Evolutionary conservation across 2,113 vertebrate species (phyloP).

Genomic region (Semicossyphus pulcher): DNA sequence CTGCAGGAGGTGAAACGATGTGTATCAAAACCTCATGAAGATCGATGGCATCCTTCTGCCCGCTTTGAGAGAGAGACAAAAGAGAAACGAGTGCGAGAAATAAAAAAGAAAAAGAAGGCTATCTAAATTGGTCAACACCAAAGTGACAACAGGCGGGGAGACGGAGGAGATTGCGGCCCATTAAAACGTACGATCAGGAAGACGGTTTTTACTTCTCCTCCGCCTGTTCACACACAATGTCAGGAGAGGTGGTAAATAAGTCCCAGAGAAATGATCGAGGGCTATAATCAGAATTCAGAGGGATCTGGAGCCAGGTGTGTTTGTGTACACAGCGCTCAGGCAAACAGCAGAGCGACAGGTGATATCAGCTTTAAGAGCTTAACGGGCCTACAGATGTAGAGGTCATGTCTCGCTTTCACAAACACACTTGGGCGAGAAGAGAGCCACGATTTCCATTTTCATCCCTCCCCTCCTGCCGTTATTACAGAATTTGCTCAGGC

Average conservation of each 20-base stretch:
- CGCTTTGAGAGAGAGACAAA: slow-evolving; percentile 79
- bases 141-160: slow-evolving; percentile 61
- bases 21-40: slow-evolving; percentile 89
- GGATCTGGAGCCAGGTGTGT: slow-evolving; percentile 70
- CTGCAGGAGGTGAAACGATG: slow-evolving; percentile 87
- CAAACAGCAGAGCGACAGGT: slow-evolving; percentile 75
- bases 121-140: slow-evolving; percentile 84
- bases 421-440: slow-evolving; percentile 43
- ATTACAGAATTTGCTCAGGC: slow-evolving; percentile 22
- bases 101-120: slow-evolving; percentile 72
- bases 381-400: slow-evolving; percentile 61
- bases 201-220: slow-evolving; percentile 79
- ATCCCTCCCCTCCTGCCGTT: not conserved
- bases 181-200: slow-evolving; percentile 73
- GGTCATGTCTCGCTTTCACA: slow-evolving; percentile 66
- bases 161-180: slow-evolving; percentile 74
- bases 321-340: slow-evolving; percentile 72
- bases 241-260: slow-evolving; percentile 83
- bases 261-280: slow-evolving; percentile 84
- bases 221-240: slow-evolving; percentile 75
- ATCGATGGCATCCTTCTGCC: slow-evolving; percentile 84
- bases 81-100: slow-evolving; percentile 68
- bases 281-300: slow-evolving; percentile 72
- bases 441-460: slow-evolving; percentile 45
- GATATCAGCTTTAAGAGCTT: slow-evolving; percentile 72